phyloP scores from a whole-genome alignment of 1,140 invertebrate genomes.

The Dendroctonus ponderosae region DNA sequence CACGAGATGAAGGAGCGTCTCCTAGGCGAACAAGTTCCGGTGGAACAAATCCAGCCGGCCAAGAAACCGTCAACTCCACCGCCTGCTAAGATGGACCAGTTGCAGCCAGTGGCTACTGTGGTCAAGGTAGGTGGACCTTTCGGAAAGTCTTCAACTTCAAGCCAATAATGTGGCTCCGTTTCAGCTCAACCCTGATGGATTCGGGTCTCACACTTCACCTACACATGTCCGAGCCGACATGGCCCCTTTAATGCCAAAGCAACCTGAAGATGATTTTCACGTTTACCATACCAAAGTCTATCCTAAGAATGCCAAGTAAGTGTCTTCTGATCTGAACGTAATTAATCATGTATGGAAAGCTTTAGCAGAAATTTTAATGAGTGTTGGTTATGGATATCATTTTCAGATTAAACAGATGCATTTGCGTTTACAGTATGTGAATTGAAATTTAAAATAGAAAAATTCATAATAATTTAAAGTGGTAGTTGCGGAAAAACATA shows the following conservation, averaged over 20 bases:
- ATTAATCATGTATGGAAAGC: background rate
- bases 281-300: conserved; percentile 54
- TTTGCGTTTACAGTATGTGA: no score
- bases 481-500: no score
- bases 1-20: conserved; percentile 89
- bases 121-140: conserved; percentile 66
- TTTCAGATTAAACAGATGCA: no score
- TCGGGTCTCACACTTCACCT: conserved; percentile 80
- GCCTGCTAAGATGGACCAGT: conserved; percentile 57
- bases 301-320: conserved; percentile 91
- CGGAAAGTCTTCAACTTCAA: background rate
- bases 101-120: conserved; percentile 75
- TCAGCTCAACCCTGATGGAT: conserved; percentile 75
- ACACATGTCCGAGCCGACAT: conserved; percentile 58
- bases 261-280: conserved; percentile 56
- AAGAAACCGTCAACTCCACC: conserved; percentile 45
- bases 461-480: no score
- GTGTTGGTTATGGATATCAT: no score
- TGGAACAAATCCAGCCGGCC: conserved; percentile 44
- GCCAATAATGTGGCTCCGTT: conserved; percentile 38
- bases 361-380: no score
- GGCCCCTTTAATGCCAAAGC: conserved; percentile 61
- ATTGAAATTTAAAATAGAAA: no score
- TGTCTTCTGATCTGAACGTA: conserved; percentile 39
- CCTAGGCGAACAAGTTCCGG: conserved; percentile 54